Evolutionary conservation across 1,140 invertebrate species (phyloP), one percentile per base, ranked within the genome.

Genomic region (Himalopsyche phryganea): DNA sequence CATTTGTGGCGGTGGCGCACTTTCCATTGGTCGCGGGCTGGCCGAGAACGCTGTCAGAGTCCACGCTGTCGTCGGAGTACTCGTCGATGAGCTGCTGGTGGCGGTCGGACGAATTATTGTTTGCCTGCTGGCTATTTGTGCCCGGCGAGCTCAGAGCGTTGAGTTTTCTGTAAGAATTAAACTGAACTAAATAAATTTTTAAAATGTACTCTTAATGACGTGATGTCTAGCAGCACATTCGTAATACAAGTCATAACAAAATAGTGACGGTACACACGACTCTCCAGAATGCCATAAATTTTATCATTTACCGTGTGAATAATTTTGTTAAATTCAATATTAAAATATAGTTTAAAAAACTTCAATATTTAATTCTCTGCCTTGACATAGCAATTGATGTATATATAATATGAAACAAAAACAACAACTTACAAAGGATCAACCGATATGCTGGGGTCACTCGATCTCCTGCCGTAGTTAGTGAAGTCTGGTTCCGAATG

Each of bases 401-500:
- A n/a, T n/a, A n/a, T n/a, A n/a, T n/a, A n/a, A n/a, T n/a, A n/a
- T n/a, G n/a, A n/a, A n/a, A n/a, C n/a, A n/a, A n/a, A n/a, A n/a
- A n/a, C 10, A 35, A 18, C 20, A 15, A 69, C 75, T 72, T 65
- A 82, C 81, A 77, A 76, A 36, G 78, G 68, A 69, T 90, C 86
- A 15, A 87, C 78, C 17, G 84, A 81, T 63, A 93, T 81, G 70
- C 83, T 92, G 13, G 91, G 90, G 74, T 93, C 90, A 70, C 90
- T 92, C 32, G 83, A 84, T 42, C 91, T 76, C 45, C 91, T 75
- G 55, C 85, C 82, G 18, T 83, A 72, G 53, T 80, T 81, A 58
- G 78, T 75, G 51, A 79, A 79, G 53, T 85, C 82, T 59, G 84
- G 84, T 47, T 84, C 82, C 1, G 81, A 82, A 61, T 85, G 77